These are phyloP conservation scores for Hyperoplus immaculatus DNA, from an alignment of 2,797 vertebrate genomes.

Conservation along the genomic window DNA sequence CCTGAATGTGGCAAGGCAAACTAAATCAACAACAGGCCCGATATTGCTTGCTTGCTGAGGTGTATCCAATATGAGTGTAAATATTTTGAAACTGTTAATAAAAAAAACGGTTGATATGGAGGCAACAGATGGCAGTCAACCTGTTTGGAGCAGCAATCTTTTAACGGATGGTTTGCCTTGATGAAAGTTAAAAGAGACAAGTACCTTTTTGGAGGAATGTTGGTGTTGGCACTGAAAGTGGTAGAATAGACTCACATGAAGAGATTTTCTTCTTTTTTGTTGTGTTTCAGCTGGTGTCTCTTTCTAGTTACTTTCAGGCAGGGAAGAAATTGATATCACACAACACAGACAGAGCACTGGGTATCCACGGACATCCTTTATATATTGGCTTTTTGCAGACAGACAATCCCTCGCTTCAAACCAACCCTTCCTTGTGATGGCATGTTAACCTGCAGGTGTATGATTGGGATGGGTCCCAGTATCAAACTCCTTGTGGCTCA, in stretches of 20 bases:
- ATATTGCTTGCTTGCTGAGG: neutral
- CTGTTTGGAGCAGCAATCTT: slow-evolving; percentile 41
- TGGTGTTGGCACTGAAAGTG: slow-evolving; percentile 28
- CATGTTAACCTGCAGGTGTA: slow-evolving; percentile 75
- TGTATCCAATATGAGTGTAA: slow-evolving; percentile 19
- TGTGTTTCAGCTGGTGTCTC: slow-evolving; percentile 18
- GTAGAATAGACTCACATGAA: slow-evolving; percentile 2
- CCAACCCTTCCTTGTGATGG: slow-evolving; percentile 70
- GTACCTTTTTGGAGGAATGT: slow-evolving; percentile 17
- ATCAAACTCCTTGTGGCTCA: slow-evolving; percentile 66
- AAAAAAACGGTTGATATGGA: slow-evolving; percentile 12
- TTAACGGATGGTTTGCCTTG: slow-evolving; percentile 63
- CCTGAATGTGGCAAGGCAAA: neutral
- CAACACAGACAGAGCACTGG: neutral
- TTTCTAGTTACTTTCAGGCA: slow-evolving; percentile 12
- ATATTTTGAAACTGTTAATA: slow-evolving; percentile 12
- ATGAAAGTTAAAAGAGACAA: slow-evolving; percentile 61
- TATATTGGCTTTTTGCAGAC: slow-evolving; percentile 45
- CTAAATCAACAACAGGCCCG: neutral
- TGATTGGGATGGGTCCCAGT: slow-evolving; percentile 65
- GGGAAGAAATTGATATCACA: slow-evolving; percentile 24
- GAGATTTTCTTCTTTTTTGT: neutral
- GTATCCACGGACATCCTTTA: slow-evolving; percentile 21
- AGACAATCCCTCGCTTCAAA: slow-evolving; percentile 71
- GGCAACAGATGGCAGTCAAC: slow-evolving; percentile 51